These are phyloP conservation scores for Acropora tenuis DNA, from an alignment of 64 coral and sea anemone genomes.

Conservation along the genomic window DNA sequence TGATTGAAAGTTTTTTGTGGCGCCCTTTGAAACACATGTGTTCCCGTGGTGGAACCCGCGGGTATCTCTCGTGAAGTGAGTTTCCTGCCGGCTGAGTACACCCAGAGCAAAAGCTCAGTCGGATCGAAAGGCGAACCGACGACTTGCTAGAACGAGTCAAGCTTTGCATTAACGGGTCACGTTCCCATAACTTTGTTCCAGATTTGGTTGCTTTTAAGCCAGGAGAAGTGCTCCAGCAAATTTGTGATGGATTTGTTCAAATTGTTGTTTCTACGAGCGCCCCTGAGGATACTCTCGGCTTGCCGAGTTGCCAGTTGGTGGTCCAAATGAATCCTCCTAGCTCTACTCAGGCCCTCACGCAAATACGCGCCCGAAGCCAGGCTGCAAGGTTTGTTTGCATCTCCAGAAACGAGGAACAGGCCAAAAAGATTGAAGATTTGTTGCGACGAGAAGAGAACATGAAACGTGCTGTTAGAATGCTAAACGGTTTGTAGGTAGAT, in stretches of 20 bases:
- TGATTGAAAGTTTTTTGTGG: too few species aligned
- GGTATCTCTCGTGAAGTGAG: too few species aligned
- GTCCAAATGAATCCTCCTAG: constrained; percentile 84
- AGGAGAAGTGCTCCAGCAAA: constrained; percentile 51
- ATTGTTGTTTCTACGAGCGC: constrained; percentile 74
- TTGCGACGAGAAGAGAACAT: constrained; percentile 79
- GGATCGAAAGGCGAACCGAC: too few species aligned
- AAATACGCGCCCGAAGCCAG: constrained; percentile 62
- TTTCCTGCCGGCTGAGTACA: too few species aligned
- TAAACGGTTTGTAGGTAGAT: constrained; percentile 34
- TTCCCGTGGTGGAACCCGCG: too few species aligned
- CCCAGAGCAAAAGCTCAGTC: too few species aligned
- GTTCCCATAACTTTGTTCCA: background rate
- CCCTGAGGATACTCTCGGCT: constrained; percentile 65
- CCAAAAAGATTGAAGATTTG: constrained; percentile 82
- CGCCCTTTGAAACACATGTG: too few species aligned
- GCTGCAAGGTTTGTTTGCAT: constrained; percentile 76
- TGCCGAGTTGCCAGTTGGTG: constrained; percentile 65
- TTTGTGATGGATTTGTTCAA: constrained; percentile 65
- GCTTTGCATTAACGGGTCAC: too few species aligned
- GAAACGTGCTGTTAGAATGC: constrained; percentile 52
- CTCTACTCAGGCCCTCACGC: constrained; percentile 62
- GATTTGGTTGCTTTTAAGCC: constrained; percentile 44
- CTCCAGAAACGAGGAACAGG: constrained; percentile 73
- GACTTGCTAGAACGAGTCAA: too few species aligned